Evolutionary conservation across 2,797 vertebrate species (phyloP).

Genomic region (Pseudocheirus occidentalis): DNA sequence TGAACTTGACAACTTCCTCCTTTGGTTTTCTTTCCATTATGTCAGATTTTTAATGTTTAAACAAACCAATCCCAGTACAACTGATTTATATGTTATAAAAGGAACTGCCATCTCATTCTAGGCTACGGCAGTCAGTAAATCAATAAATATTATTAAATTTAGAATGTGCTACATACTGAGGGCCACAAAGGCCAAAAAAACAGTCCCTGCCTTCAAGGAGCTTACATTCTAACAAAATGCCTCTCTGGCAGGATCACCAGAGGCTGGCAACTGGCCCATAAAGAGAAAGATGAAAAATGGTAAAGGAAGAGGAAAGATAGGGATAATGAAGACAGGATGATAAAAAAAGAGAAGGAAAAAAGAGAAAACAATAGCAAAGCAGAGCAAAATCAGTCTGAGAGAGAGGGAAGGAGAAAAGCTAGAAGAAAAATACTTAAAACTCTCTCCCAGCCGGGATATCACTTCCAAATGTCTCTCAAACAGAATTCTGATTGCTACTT

Average conservation of each 20-base stretch:
- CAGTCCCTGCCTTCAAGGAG: not conserved
- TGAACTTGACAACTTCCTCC: not conserved
- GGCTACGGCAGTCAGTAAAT: not conserved
- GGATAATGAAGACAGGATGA: not conserved
- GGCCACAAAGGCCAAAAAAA: not conserved
- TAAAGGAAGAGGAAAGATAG: not conserved
- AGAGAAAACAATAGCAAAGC: not conserved
- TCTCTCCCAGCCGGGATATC: not conserved
- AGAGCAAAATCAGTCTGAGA: not conserved
- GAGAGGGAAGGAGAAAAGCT: not conserved
- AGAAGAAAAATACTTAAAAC: not conserved
- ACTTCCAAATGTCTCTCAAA: not conserved
- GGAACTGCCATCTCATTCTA: not conserved
- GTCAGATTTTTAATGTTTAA: not conserved
- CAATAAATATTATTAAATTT: not conserved
- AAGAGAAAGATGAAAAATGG: not conserved
- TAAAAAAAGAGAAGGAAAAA: not conserved
- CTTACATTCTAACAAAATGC: not conserved
- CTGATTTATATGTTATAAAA: not conserved
- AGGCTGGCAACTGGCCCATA: not conserved
- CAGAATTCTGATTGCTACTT: not conserved
- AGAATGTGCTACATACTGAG: not conserved
- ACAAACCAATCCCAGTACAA: not conserved
- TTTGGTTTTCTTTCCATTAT: not conserved
- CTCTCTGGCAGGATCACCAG: not conserved